Base-by-base conservation (phyloP, 2,113 vertebrate species). In the Probosciger aterrimus region DNA sequence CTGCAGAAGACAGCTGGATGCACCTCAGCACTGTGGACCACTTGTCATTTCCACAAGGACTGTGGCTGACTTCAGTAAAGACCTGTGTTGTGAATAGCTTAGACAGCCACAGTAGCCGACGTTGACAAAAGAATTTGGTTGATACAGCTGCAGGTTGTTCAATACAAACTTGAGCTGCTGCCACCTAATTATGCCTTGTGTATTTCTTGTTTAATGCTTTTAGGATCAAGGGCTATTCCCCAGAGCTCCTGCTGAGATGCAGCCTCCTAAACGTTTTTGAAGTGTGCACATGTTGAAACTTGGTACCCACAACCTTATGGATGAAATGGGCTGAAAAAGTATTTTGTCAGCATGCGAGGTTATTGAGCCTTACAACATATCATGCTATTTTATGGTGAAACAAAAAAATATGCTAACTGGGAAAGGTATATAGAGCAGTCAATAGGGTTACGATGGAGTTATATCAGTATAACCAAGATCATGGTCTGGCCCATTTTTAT, bases 131-230 rank as follows among this genome's bases (percentile, higher is more conserved):
- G 65, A 87, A 87, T 76, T 69, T 18, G 59, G 95, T 77, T 89
- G 92, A 95, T 87, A 95, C 78, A 95, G 93, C 93, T 95, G 92
- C 92, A 81, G 70, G 95, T 73, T 83, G 57, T 89, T 94, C 91
- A 84, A 95, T 85, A 95, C 33, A 96, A 96, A 79, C 70, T 82
- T 18, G 74, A 94, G 92, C 83, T 84, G 65, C 92, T 94, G 83
- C 92, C 81, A 93, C 83, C 77, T 91, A 95, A 96, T 95, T 94
- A 94, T 25, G 30, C 62, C 44, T 90, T 73, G 46, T 76, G 84
- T 93, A 91, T 86, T 91, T 75, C 90, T 94, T 87, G 81, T 91
- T 87, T 86, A 95, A 79, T 86, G 92, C 90, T 91, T 92, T 91
- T 78, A 80, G 90, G 95, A 95, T 96, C 93, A 96, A 96, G 92